phyloP scores from a whole-genome alignment of 2,888 invertebrate species.

The Julus scanicus region DNA sequence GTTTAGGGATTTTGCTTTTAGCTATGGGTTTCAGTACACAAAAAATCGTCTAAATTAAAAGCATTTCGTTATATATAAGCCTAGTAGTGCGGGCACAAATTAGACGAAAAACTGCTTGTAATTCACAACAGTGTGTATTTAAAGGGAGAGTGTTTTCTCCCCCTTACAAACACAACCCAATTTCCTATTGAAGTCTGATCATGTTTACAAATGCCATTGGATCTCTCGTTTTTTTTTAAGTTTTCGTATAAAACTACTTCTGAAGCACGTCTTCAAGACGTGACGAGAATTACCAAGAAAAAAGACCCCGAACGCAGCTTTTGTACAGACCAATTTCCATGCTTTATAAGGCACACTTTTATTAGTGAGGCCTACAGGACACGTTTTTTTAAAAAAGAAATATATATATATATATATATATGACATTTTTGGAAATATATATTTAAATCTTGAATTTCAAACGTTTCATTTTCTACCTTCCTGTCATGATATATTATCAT shows the following conservation, averaged over 20 bases:
- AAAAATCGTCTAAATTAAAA: background rate
- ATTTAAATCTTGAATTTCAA: too few relatives aligned
- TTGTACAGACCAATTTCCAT: too few relatives aligned
- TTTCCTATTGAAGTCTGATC: conserved; percentile 32
- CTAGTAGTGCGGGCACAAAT: background rate
- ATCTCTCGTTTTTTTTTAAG: background rate
- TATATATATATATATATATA: too few relatives aligned
- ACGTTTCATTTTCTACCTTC: too few relatives aligned
- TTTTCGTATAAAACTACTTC: background rate
- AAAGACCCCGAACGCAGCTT: too few relatives aligned
- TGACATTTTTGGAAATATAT: too few relatives aligned
- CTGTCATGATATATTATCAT: too few relatives aligned
- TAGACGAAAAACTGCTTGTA: conserved; percentile 30
- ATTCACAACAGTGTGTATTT: conserved; percentile 14
- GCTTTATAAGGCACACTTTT: too few relatives aligned
- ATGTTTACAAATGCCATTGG: conserved; percentile 32
- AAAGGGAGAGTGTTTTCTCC: background rate
- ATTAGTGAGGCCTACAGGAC: too few relatives aligned
- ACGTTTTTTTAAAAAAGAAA: too few relatives aligned
- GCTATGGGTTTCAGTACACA: too few relatives aligned
- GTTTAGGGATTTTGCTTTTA: too few relatives aligned
- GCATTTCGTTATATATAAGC: background rate
- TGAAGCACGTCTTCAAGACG: conserved; percentile 7
- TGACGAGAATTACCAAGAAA: background rate
- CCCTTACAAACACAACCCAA: conserved; percentile 22